These are phyloP conservation scores for Melikaiella ostensackeni DNA, from an alignment of 2,888 invertebrate species.

Conservation along the genomic window DNA sequence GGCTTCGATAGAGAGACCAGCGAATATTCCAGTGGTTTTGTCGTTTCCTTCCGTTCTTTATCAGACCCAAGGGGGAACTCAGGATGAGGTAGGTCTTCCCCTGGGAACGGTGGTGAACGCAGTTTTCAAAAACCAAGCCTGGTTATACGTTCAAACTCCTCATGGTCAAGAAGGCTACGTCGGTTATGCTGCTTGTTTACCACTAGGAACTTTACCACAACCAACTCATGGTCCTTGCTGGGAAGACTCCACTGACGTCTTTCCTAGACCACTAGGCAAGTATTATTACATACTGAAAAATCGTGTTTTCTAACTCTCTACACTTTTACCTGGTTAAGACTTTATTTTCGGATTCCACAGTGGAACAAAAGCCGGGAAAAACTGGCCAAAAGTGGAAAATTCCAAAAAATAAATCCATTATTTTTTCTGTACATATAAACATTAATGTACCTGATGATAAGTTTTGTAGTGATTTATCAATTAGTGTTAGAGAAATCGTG, in stretches of 20 bases:
- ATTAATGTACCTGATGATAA: too few species aligned
- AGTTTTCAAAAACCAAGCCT: slow-evolving; percentile 90
- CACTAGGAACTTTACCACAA: slow-evolving; percentile 85
- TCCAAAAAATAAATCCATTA: too few species aligned
- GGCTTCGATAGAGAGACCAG: slow-evolving; percentile 89
- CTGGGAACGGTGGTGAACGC: slow-evolving; percentile 92
- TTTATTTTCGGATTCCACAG: too few species aligned
- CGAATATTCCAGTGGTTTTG: slow-evolving; percentile 91
- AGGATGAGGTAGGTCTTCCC: slow-evolving; percentile 84
- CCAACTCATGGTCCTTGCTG: slow-evolving; percentile 85
- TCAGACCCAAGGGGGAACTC: slow-evolving; percentile 86
- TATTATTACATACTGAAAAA: not conserved
- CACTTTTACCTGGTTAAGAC: too few species aligned
- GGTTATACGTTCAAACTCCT: slow-evolving; percentile 92
- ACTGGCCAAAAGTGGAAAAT: too few species aligned
- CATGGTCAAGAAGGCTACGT: slow-evolving; percentile 92
- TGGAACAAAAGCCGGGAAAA: too few species aligned
- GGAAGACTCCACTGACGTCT: slow-evolving; percentile 90
- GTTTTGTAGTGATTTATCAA: too few species aligned
- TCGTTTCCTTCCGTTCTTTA: slow-evolving; percentile 86
- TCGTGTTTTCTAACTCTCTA: too few species aligned
- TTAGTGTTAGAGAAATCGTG: too few species aligned
- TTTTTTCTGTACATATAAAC: too few species aligned
- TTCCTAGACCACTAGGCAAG: slow-evolving; percentile 85
- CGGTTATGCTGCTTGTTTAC: slow-evolving; percentile 86